Conservation (phyloP, 2,888 invertebrate genomes). For the Ptilodon capucinus region DNA sequence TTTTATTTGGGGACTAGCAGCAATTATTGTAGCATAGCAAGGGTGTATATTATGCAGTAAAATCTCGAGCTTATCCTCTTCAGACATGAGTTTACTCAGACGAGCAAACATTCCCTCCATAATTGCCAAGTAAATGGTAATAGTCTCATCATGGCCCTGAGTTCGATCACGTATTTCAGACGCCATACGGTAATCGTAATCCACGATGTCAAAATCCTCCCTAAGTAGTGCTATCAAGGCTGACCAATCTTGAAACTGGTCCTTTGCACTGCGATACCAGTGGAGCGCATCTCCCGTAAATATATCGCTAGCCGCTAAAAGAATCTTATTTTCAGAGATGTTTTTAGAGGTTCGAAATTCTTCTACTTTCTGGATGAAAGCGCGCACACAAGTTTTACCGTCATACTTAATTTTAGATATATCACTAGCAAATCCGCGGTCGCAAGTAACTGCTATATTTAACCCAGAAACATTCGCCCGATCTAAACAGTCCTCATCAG, state of each 20-base stretch:
- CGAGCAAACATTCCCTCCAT: constrained; percentile 28
- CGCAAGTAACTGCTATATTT: too few relatives aligned
- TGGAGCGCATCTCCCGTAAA: constrained; percentile 18
- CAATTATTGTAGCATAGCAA: constrained; percentile 15
- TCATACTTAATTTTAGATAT: too few relatives aligned
- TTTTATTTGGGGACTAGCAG: constrained; percentile 2
- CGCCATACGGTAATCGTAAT: constrained; percentile 18
- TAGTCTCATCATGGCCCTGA: constrained; percentile 24
- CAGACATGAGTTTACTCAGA: constrained; percentile 9
- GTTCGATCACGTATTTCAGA: constrained; percentile 22
- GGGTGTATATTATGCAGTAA: constrained; percentile 27
- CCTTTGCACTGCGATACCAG: constrained; percentile 16
- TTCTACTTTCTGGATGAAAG: constrained; percentile 12
- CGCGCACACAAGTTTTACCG: constrained; percentile 16
- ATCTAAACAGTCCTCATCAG: too few relatives aligned
- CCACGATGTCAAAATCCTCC: constrained; percentile 14
- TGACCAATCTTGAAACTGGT: constrained; percentile 10
- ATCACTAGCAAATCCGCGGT: too few relatives aligned
- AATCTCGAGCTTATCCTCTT: constrained; percentile 26
- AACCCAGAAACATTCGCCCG: too few relatives aligned
- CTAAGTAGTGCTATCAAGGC: constrained; percentile 6
- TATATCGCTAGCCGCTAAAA: constrained; percentile 8
- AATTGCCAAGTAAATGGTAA: constrained; percentile 24
- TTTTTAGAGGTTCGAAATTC: constrained; percentile 6
- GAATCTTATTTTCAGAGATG: constrained; percentile 5